Conservation (phyloP, 2,888 invertebrate genomes). For the Scrobipalpa atriplicella region DNA sequence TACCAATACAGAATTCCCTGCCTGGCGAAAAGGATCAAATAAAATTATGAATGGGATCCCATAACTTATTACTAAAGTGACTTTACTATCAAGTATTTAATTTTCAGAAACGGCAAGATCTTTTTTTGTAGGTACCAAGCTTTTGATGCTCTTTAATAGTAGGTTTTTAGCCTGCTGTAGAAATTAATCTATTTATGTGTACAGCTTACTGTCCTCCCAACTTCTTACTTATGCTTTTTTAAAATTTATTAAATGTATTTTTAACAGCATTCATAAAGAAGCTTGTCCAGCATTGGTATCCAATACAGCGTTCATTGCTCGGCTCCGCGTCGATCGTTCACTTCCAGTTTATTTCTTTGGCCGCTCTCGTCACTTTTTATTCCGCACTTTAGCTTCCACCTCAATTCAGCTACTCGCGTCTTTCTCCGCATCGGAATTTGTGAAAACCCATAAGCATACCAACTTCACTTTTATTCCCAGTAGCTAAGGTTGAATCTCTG, state of each 20-base stretch:
- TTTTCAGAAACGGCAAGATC: too few relatives aligned
- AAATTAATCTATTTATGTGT: too few relatives aligned
- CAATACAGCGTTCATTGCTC: slow-evolving; percentile 30
- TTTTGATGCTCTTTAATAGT: too few relatives aligned
- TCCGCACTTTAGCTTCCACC: slow-evolving; percentile 76
- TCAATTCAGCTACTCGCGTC: slow-evolving; percentile 77
- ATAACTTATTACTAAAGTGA: too few relatives aligned
- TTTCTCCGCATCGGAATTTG: slow-evolving; percentile 73
- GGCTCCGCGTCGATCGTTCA: slow-evolving; percentile 33
- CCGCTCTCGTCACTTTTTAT: slow-evolving; percentile 73
- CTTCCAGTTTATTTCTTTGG: slow-evolving; percentile 39
- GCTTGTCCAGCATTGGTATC: slow-evolving; percentile 30
- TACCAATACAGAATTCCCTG: too few relatives aligned
- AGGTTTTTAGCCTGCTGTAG: too few relatives aligned
- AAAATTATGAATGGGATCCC: too few relatives aligned
- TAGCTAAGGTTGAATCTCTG: slow-evolving; percentile 38
- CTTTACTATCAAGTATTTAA: too few relatives aligned
- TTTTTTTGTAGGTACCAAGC: too few relatives aligned
- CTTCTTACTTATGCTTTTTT: neutral
- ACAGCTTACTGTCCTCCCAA: too few relatives aligned
- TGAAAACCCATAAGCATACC: slow-evolving; percentile 41
- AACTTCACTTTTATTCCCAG: slow-evolving; percentile 39
- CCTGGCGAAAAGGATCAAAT: too few relatives aligned
- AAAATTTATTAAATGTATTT: neutral
- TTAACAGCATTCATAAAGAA: neutral